These are phyloP conservation scores for Menidia menidia DNA, from an alignment of 2,797 vertebrate genomes.

Conservation along the genomic window DNA sequence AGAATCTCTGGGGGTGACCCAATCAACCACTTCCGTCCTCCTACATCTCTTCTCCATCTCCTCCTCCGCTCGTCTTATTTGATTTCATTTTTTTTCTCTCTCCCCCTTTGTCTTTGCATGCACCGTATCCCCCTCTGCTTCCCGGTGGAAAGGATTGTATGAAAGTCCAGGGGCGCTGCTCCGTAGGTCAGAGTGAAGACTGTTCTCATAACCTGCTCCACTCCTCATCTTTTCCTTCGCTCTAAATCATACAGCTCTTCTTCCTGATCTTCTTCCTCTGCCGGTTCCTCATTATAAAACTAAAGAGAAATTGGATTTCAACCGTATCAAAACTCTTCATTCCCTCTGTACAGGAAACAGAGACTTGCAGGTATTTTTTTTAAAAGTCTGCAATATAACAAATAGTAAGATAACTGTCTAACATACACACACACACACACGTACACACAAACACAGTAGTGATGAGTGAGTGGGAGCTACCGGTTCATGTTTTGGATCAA, in stretches of 20 bases:
- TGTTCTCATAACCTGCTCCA: slow-evolving; percentile 81
- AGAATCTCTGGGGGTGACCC: slow-evolving; percentile 73
- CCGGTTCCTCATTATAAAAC: slow-evolving; percentile 21
- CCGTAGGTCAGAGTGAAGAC: slow-evolving; percentile 78
- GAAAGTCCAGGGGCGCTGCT: slow-evolving; percentile 80
- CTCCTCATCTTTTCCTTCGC: slow-evolving; percentile 60
- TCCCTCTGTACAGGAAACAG: slow-evolving; percentile 13
- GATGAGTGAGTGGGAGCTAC: slow-evolving; percentile 82
- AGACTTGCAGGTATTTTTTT: slow-evolving; percentile 31
- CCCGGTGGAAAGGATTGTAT: slow-evolving; percentile 77
- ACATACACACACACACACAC: slow-evolving; percentile 17
- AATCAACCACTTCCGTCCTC: slow-evolving; percentile 83
- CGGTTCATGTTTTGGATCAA: slow-evolving; percentile 82
- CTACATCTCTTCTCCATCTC: slow-evolving; percentile 71
- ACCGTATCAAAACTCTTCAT: not conserved
- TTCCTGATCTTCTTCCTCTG: slow-evolving; percentile 20
- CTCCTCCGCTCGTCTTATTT: slow-evolving; percentile 77
- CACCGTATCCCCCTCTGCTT: slow-evolving; percentile 71
- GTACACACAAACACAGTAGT: slow-evolving; percentile 39
- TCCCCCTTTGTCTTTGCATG: slow-evolving; percentile 78
- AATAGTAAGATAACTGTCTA: slow-evolving; percentile 13
- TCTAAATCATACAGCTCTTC: slow-evolving; percentile 44
- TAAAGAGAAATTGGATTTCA: slow-evolving; percentile 11
- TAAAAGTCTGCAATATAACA: slow-evolving; percentile 25
- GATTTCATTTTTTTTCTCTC: slow-evolving; percentile 64